Conservation (phyloP, 2,888 invertebrate genomes). For the Clitarchus hookeri region DNA sequence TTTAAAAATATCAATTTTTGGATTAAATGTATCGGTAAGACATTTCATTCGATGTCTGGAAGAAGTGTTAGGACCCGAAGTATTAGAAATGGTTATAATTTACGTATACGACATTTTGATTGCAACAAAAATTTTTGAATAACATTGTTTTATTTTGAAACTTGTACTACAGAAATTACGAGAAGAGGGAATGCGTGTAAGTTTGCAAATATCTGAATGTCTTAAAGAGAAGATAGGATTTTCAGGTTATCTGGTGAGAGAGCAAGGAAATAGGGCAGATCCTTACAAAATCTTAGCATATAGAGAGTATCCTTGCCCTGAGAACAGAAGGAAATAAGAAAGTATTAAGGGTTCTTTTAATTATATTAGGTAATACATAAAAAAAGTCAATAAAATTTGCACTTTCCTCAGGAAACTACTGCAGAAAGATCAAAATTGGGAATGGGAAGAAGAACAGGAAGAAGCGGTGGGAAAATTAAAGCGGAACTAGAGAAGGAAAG, state of each 20-base stretch:
- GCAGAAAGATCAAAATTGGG: not conserved
- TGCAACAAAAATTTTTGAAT: constrained; percentile 43
- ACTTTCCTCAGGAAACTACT: not conserved
- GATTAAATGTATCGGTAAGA: constrained; percentile 46
- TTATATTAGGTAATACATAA: not conserved
- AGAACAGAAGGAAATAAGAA: constrained; percentile 46
- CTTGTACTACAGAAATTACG: constrained; percentile 41
- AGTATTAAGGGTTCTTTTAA: constrained; percentile 34
- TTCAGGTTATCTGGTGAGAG: not conserved
- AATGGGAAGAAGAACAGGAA: not conserved
- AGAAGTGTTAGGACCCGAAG: not conserved
- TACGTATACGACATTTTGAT: constrained; percentile 50
- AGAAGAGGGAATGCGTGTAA: constrained; percentile 44
- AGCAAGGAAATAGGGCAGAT: constrained; percentile 33
- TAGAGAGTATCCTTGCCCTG: constrained; percentile 45
- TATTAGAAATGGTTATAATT: not conserved
- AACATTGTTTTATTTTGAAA: constrained; percentile 44
- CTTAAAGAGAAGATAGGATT: constrained; percentile 22
- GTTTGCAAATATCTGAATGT: constrained; percentile 46
- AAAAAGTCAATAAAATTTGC: not conserved
- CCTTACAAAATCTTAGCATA: constrained; percentile 44
- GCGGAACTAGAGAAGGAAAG: not conserved
- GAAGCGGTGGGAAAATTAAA: not conserved
- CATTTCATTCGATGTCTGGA: not conserved
- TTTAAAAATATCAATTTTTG: constrained; percentile 48